A percentile compares a stretch with the other conserved stretches of the same genome.
Conservation (phyloP, 64 coral and sea anemone species). For the Exaiptasia diaphana region DNA sequence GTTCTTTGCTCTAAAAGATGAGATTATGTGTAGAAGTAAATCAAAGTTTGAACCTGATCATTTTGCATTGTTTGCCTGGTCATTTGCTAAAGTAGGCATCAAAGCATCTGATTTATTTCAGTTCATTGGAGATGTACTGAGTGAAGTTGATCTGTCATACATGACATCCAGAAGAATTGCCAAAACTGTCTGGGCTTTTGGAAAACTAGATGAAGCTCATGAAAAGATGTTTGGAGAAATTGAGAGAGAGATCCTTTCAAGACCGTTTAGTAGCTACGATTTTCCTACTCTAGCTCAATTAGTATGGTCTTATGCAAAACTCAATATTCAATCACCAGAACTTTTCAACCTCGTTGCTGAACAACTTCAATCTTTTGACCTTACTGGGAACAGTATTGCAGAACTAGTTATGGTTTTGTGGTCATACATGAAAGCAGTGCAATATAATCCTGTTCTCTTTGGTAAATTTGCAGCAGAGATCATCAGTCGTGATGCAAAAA, state of each 20-base stretch:
- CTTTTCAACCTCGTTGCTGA: not conserved
- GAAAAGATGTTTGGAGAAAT: not conserved
- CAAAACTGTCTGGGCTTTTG: conserved; percentile 19
- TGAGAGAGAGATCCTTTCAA: not conserved
- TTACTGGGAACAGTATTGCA: not conserved
- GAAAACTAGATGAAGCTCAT: not conserved
- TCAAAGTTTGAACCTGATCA: conserved; percentile 12
- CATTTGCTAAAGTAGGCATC: not conserved
- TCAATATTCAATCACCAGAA: not conserved
- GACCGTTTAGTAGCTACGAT: not conserved
- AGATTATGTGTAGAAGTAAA: not conserved
- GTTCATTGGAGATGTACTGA: conserved; percentile 5
- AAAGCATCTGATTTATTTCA: not conserved
- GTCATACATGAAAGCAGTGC: conserved; percentile 7
- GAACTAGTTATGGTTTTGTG: conserved; percentile 5
- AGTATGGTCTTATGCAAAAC: conserved; percentile 17
- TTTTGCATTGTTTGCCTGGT: conserved; percentile 12
- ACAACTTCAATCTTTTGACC: not conserved
- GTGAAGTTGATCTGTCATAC: not conserved
- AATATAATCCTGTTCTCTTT: not conserved
- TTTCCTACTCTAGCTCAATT: not conserved
- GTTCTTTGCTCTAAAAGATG: not conserved
- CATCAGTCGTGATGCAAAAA: not conserved
- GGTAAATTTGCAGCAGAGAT: not conserved
- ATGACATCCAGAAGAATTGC: conserved; percentile 12